Evolutionary conservation across 64 coral and sea anemone species (phyloP), one percentile per base, ranked within the genome.

Genomic region (Dendronephthya gigantea): DNA sequence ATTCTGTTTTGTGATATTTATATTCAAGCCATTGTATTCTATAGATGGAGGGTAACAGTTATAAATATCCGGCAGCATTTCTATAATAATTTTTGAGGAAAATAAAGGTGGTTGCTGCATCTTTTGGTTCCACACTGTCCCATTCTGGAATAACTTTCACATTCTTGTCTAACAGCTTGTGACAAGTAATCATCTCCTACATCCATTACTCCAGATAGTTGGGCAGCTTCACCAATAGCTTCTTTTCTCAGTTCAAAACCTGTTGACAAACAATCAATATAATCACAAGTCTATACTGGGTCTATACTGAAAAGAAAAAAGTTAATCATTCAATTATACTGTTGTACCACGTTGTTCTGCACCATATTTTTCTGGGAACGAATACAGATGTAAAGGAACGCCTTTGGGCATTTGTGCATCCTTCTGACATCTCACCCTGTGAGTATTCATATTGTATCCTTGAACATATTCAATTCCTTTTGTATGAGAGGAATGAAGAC

Each of bases 201-300:
- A 82, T 40, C 50, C 81, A 69, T 87, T 35, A 83, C 90, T 38
- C 49, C 33, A 70, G 90, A 91, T 40, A 91, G 59, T 23, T 87
- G 33, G 40, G 84, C 85, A 87, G 72, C 90, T 40, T 91, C 90
- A 91, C 87, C 90, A 34, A 91, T 50, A 87, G 37, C 75, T 41
- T 91, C 17, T 68, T 83, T 70, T 39, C 33, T 91, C 68, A 91
- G 68, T 70, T 35, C 66, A 52, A 90, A 90, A 48, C 82, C 82
- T 90, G 72, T 49, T 82, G 11, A 56, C 41, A 48, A 82, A 50
- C 48, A 50, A 50, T n/a, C n/a, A 50, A 9, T 7, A 50, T 50
- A 16, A 50, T 50, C 48, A 50, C 48, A 50, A 50, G n/a, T n/a
- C n/a, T n/a, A n/a, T n/a, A n/a, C n/a, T n/a, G n/a, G n/a, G n/a